phyloP scores from a whole-genome alignment of 2,797 vertebrate genomes.

The Pseudochirops cupreus region DNA sequence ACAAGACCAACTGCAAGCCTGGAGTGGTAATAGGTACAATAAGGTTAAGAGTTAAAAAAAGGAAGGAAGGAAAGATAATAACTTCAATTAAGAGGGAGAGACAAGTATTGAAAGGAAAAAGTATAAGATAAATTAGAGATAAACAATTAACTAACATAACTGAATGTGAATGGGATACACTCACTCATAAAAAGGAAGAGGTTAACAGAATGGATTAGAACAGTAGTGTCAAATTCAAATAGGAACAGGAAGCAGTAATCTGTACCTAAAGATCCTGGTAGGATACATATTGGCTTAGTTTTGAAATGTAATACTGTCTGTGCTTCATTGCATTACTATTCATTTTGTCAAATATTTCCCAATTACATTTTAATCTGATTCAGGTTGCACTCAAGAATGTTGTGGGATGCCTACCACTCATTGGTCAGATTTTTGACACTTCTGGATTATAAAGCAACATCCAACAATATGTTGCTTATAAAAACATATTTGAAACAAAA shows the following conservation, averaged over 20 bases:
- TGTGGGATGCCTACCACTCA: background rate
- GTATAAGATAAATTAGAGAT: background rate
- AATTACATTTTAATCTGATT: background rate
- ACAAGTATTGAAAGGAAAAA: background rate
- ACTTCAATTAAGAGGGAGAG: background rate
- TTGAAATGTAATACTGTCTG: background rate
- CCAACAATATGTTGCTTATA: background rate
- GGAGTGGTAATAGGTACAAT: background rate
- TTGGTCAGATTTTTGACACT: background rate
- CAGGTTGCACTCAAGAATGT: background rate
- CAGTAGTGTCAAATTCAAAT: background rate
- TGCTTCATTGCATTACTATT: background rate
- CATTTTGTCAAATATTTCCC: background rate
- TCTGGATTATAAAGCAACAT: background rate
- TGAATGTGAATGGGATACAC: background rate
- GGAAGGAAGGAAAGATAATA: background rate
- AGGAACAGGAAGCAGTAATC: background rate
- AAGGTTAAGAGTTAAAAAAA: background rate
- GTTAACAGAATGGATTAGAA: background rate
- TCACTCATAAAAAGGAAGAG: background rate
- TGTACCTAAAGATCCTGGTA: background rate
- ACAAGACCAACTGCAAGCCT: background rate
- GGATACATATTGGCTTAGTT: background rate
- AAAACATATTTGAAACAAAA: background rate
- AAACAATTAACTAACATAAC: background rate